These are phyloP conservation scores for Drosophila nigrodunni DNA, from an alignment of 1,140 invertebrate species.

Conservation along the genomic window DNA sequence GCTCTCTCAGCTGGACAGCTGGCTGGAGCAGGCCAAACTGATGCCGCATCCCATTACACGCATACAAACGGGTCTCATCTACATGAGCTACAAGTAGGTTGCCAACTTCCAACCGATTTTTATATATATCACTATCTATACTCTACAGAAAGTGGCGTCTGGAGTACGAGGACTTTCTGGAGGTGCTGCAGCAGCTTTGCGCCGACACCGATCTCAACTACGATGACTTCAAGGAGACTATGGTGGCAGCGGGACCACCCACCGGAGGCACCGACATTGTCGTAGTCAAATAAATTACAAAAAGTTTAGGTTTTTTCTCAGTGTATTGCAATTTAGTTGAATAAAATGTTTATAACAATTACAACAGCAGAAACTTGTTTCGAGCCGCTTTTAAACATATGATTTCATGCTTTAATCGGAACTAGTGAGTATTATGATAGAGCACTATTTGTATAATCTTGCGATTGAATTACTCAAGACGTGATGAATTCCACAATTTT, in stretches of 20 bases:
- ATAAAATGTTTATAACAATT: constrained; percentile 48
- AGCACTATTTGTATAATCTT: neutral
- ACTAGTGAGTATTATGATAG: constrained; percentile 28
- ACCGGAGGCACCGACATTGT: constrained; percentile 51
- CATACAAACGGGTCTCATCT: constrained; percentile 72
- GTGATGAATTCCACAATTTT: neutral
- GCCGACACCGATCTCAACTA: constrained; percentile 38
- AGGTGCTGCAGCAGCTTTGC: constrained; percentile 61
- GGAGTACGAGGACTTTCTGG: constrained; percentile 75
- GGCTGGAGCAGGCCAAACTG: constrained; percentile 74
- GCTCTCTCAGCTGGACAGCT: constrained; percentile 72
- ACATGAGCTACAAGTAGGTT: constrained; percentile 78
- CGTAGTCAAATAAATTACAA: constrained; percentile 56
- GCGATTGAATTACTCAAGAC: neutral
- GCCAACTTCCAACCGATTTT: neutral
- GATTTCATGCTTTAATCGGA: too few relatives aligned
- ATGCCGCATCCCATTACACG: constrained; percentile 67
- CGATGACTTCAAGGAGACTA: constrained; percentile 61
- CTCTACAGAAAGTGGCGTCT: constrained; percentile 77
- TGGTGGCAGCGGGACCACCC: constrained; percentile 64
- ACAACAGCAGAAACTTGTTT: neutral
- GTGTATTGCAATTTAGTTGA: constrained; percentile 39
- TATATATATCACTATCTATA: neutral
- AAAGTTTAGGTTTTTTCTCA: constrained; percentile 37
- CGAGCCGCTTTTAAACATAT: neutral